phyloP scores from a whole-genome alignment of 2,113 vertebrate species.

The Caranx ignobilis region DNA sequence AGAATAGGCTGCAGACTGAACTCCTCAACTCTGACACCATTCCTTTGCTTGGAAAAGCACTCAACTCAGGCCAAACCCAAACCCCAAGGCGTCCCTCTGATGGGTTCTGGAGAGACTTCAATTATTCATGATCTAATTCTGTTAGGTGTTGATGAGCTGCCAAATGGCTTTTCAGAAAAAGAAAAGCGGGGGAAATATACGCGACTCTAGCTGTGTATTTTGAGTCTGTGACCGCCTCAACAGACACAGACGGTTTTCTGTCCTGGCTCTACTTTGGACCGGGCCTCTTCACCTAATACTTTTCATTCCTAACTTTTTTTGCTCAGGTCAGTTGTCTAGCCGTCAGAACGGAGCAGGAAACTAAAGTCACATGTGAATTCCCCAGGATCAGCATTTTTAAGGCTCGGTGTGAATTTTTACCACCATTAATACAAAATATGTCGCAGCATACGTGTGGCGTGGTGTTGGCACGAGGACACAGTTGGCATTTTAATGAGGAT shows the following conservation, averaged over 20 bases:
- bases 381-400: too few species aligned
- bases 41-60: not conserved
- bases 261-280: not conserved
- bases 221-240: not conserved
- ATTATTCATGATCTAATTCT: slow-evolving; percentile 73
- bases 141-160: slow-evolving; percentile 63
- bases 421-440: not conserved
- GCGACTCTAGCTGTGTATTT: not conserved
- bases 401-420: not conserved
- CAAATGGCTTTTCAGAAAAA: slow-evolving; percentile 40
- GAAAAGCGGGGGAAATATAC: not conserved
- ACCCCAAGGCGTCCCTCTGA: slow-evolving; percentile 50
- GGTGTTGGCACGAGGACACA: too few species aligned
- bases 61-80: slow-evolving; percentile 40
- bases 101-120: slow-evolving; percentile 58
- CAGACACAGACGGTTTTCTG: not conserved
- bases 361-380: not conserved
- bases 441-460: not conserved
- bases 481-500: not conserved
- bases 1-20: slow-evolving; percentile 44
- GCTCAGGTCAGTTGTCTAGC: not conserved
- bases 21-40: slow-evolving; percentile 45
- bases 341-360: not conserved
- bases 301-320: not conserved
- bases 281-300: not conserved